Evolutionary conservation across 2,888 invertebrate genomes (phyloP), one percentile per base, ranked within the genome.

Genomic region (Chymomyza procnemis): DNA sequence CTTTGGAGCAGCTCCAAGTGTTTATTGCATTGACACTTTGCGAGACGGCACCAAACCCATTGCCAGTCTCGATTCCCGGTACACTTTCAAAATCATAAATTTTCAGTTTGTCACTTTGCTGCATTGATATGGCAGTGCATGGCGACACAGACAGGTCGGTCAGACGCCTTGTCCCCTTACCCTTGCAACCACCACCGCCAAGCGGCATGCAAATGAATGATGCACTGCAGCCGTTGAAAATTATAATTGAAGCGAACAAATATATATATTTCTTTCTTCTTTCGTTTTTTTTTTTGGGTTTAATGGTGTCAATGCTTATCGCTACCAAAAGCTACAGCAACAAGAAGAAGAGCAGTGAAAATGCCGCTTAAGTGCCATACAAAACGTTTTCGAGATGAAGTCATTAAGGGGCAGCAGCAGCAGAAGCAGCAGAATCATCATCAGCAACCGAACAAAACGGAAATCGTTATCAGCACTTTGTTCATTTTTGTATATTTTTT

Each of bases 401-500:
- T 81, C 84, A 84, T 85, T 85, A 83, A 71, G 78, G 69, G 60
- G 67, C 48, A 22, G 5, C 48, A 21, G 16, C 21, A 54, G 9
- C 21, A 18, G n/a, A n/a, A n/a, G n/a, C n/a, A n/a, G 5, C 48
- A 21, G 16, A 54, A 54, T 21, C 21, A 18, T 14, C 54, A 54
- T 14, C 18, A 61, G 59, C 63, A 60, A 48, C 22, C 50, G 63
- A 52, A 58, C 57, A 54, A 30, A 84, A 71, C 85, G 84, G 84
- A 84, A 84, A 84, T 85, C 76, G 84, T 84, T 84, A 84, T 85
- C 84, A 84, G 85, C 83, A 85, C 84, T 85, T 85, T 82, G 75
- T 50, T 21, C 47, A 22, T 54, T 62, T 61, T 61, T 30, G 8
- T 26, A 50, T 61, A 26, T 59, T 61, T 41, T 22, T 4, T 66